These are phyloP conservation scores for Cyrtorhinus lividipennis DNA, from an alignment of 1,140 invertebrate genomes.

Conservation along the genomic window DNA sequence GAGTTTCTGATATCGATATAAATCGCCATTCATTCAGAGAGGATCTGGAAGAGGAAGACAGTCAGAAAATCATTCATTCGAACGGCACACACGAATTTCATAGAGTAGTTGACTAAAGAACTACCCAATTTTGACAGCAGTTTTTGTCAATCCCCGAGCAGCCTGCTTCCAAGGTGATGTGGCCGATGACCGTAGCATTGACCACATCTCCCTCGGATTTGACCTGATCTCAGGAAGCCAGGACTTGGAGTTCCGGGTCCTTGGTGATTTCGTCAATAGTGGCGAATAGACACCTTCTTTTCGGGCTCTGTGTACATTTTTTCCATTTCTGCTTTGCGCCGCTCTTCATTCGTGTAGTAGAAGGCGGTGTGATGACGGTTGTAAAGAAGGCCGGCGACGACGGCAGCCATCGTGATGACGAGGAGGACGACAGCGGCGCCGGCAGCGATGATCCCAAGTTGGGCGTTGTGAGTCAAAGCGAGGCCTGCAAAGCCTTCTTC, in stretches of 20 bases:
- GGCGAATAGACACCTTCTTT: constrained; percentile 30
- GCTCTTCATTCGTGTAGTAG: constrained; percentile 49
- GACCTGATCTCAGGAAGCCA: constrained; percentile 23
- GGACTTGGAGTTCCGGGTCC: constrained; percentile 28
- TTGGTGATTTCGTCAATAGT: constrained; percentile 32
- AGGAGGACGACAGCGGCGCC: constrained; percentile 34
- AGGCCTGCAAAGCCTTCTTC: constrained; percentile 25
- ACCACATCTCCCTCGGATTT: constrained; percentile 2
- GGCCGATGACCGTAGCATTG: constrained; percentile 2
- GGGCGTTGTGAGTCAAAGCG: constrained; percentile 34
- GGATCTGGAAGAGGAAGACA: neutral
- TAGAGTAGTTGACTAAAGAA: constrained; percentile 17
- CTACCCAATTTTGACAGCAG: constrained; percentile 22
- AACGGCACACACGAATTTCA: neutral
- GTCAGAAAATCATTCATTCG: too few species aligned
- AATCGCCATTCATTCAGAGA: too few species aligned
- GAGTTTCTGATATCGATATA: too few species aligned
- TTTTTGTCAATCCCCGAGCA: constrained; percentile 20
- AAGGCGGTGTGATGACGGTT: constrained; percentile 46
- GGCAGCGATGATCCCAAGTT: constrained; percentile 41
- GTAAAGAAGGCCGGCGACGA: constrained; percentile 38
- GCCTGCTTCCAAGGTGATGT: constrained; percentile 16
- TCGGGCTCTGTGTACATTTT: constrained; percentile 25
- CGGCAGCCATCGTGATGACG: constrained; percentile 34
- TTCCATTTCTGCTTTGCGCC: constrained; percentile 19